Percentiles rank a stretch among this genome's conserved stretches.
phyloP scores from a whole-genome alignment of 1,140 invertebrate species.

The Heliconius congener region DNA sequence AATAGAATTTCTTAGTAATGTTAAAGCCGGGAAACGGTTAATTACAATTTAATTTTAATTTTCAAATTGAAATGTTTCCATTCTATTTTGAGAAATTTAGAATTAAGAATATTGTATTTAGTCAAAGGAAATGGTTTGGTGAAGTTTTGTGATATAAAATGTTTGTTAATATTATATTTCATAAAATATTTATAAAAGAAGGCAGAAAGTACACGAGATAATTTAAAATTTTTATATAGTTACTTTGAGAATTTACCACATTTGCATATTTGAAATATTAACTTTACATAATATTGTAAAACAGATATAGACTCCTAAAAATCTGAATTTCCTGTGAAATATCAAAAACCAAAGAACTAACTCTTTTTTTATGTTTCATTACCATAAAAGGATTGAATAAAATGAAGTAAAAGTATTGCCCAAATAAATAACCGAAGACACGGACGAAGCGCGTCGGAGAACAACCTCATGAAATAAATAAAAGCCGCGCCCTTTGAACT shows the following conservation, averaged over 20 bases:
- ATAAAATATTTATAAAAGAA: not conserved
- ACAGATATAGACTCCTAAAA: not conserved
- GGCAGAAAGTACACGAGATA: not conserved
- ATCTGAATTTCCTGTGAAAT: not conserved
- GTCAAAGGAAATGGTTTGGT: constrained; percentile 3
- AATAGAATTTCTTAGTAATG: constrained; percentile 8
- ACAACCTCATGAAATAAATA: constrained; percentile 50
- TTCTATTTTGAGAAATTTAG: not conserved
- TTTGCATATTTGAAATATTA: not conserved
- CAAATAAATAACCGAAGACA: constrained; percentile 40
- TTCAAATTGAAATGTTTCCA: constrained; percentile 10
- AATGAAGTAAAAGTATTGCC: constrained; percentile 23
- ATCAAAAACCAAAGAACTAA: not conserved
- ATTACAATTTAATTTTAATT: constrained; percentile 9
- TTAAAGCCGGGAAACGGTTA: constrained; percentile 8
- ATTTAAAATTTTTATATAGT: not conserved
- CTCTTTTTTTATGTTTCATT: not conserved
- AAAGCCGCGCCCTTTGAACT: constrained; percentile 48
- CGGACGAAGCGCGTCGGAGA: constrained; percentile 32
- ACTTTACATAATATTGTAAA: not conserved
- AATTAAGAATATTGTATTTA: not conserved
- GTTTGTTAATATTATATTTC: too few species aligned
- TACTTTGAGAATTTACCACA: not conserved
- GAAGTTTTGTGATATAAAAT: too few species aligned
- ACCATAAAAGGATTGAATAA: constrained; percentile 17